Base-by-base conservation (phyloP, 1,140 invertebrate species). In the Gryon sp. region DNA sequence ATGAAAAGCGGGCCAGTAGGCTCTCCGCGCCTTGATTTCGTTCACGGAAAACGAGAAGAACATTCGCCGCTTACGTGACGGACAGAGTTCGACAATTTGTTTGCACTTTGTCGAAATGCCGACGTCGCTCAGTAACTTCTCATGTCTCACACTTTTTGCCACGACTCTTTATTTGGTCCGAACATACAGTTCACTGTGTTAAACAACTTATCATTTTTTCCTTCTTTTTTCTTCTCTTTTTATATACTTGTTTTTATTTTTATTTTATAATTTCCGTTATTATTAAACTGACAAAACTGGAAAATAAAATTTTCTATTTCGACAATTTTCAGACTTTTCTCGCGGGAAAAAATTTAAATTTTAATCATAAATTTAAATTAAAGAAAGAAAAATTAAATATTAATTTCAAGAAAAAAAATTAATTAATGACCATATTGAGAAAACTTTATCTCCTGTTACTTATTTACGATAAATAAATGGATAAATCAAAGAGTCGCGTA, bases 1-100 rank as follows among this genome's bases (percentile, higher is more conserved):
- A 70, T 70, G 59, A 76, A 66, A 76, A 76, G 59, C 65, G 65
- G 74, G 74, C 74, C 74, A 76, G 52, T 66, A 70, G 74, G 65
- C 65, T 69, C 46, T 55, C 59, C 41, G 46, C 70, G 63, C 22
- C 60, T 76, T 70, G 36, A 65, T 70, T 70, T 70, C 65, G 52
- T 65, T 65, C n/a, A 59, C 38, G 65, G 53, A 70, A 76, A 76
- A 65, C 59, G 45, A 65, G 53, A 57, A 70, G n/a, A n/a, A n/a
- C n/a, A n/a, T n/a, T n/a, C n/a, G n/a, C 66, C 66, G 52, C 53
- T 66, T 40, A 70, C 59, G 65, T 69, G 57, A 62, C 73, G 40
- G 62, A 32, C 46, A 30, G 0, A 60, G 38, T 66, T 70, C 46
- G 59, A n/a, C 74, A 52, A 70, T 70, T 70, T 76, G 65, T 46